These are phyloP conservation scores for Lymantria dispar DNA, from an alignment of 2,888 invertebrate species.

Conservation along the genomic window DNA sequence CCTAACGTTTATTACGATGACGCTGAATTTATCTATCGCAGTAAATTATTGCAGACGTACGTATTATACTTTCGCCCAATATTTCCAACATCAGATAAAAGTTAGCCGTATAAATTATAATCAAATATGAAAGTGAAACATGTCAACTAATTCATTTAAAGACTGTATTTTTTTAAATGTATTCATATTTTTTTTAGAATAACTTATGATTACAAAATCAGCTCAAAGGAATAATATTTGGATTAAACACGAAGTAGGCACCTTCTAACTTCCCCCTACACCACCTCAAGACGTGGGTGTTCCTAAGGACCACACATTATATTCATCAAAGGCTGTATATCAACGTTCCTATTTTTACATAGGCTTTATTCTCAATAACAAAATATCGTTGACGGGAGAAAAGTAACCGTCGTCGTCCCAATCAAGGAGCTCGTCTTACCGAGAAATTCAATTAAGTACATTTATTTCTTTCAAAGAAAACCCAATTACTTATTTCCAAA, in stretches of 20 bases:
- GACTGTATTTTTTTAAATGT: no score
- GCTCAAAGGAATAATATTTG: background rate
- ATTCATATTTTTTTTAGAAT: no score
- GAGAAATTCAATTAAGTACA: background rate
- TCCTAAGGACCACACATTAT: conserved; percentile 28
- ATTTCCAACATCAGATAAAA: no score
- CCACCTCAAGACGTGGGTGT: conserved; percentile 32
- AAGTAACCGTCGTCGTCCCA: conserved; percentile 1
- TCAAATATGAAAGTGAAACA: no score
- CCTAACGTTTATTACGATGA: conserved; percentile 28
- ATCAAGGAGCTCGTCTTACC: background rate
- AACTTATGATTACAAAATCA: no score
- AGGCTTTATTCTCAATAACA: conserved; percentile 6
- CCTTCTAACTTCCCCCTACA: conserved; percentile 27
- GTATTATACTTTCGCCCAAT: no score
- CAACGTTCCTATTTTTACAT: conserved; percentile 21
- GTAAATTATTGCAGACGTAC: no score
- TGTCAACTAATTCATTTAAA: no score
- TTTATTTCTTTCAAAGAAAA: background rate
- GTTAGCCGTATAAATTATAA: background rate
- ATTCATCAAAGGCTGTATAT: conserved; percentile 27
- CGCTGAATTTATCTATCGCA: conserved; percentile 17
- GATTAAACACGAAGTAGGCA: conserved; percentile 7
- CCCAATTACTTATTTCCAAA: background rate
- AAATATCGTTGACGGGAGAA: background rate